These are phyloP conservation scores for Aphaenogaster rudis DNA, from an alignment of 1,140 invertebrate species.

Conservation along the genomic window DNA sequence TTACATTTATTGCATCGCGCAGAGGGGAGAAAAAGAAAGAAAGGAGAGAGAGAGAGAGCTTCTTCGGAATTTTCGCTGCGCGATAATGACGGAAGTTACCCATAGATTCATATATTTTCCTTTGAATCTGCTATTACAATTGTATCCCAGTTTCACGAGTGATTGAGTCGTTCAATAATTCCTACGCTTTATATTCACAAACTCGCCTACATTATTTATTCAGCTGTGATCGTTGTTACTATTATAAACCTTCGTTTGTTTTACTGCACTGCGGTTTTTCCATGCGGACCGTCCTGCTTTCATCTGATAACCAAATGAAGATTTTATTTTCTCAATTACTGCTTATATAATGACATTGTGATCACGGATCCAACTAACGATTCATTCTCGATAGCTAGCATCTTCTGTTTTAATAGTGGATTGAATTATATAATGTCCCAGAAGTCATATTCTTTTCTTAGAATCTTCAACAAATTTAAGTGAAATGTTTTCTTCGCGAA, in stretches of 20 bases:
- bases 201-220: constrained; percentile 37
- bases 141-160: constrained; percentile 13
- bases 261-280: constrained; percentile 22
- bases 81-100: constrained; percentile 1
- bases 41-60: not conserved
- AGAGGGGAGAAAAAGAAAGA: not conserved
- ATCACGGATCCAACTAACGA: constrained; percentile 58
- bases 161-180: constrained; percentile 28
- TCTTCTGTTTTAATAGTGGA: constrained; percentile 63
- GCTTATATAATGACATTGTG: constrained; percentile 58
- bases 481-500: not conserved
- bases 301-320: constrained; percentile 47
- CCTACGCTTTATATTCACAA: constrained; percentile 51
- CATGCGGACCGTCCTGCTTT: not conserved
- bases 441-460: not conserved
- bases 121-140: constrained; percentile 24
- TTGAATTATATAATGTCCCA: constrained; percentile 25
- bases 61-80: constrained; percentile 2
- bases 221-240: constrained; percentile 12
- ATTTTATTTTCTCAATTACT: constrained; percentile 50
- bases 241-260: constrained; percentile 38
- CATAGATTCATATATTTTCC: constrained; percentile 13
- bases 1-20: constrained; percentile 47
- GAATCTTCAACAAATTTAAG: not conserved
- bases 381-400: constrained; percentile 54